A percentile compares a stretch with the other conserved stretches of the same genome.
These are phyloP conservation scores for Smithornis capensis DNA, from an alignment of 2,113 vertebrate species.

Conservation along the genomic window DNA sequence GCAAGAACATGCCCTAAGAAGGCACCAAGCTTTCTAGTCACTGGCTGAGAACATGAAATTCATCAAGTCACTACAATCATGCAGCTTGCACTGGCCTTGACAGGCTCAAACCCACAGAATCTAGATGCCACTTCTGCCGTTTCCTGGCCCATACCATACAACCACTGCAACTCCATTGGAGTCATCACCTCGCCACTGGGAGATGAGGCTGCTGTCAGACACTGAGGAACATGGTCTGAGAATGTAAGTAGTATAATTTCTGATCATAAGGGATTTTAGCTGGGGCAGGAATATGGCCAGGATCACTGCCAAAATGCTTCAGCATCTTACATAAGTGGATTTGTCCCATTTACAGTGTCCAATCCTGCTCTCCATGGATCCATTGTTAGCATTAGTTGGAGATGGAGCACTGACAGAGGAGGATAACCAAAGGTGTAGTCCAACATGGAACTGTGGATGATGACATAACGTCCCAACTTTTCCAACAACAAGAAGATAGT, in stretches of 20 bases:
- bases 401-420: background rate
- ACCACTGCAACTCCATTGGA: background rate
- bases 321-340: background rate
- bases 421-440: background rate
- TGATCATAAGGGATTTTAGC: background rate
- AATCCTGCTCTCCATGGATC: background rate
- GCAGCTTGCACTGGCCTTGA: background rate
- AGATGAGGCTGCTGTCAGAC: background rate
- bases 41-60: background rate
- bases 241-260: background rate
- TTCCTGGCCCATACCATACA: background rate
- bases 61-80: background rate
- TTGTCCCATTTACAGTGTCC: background rate
- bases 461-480: background rate
- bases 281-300: background rate
- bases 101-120: background rate
- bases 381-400: fast-evolving
- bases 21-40: background rate
- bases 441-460: background rate
- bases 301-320: background rate
- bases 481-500: background rate
- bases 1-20: background rate
- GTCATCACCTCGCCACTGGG: fast-evolving
- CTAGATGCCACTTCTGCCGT: background rate
- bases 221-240: background rate